Evolutionary conservation across 2,888 invertebrate species (phyloP), one percentile per base, ranked within the genome.

Genomic region (Trachelus stipa): DNA sequence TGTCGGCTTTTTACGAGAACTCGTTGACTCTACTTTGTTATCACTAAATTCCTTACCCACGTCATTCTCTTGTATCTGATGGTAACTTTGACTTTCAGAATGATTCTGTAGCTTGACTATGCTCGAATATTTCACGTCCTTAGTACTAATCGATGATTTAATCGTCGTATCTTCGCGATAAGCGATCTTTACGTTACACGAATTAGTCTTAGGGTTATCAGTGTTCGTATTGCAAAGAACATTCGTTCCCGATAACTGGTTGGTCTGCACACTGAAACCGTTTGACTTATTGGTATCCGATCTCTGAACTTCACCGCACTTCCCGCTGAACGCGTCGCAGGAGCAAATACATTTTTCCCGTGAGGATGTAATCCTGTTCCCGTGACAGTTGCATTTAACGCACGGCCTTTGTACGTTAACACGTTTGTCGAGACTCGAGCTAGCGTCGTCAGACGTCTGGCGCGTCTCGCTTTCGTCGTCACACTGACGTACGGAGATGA

Each of bases 401-500:
- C 9, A 56, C 23, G 56, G 56, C 23, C 56, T 56, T 23, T 56
- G 6, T 56, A 56, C 56, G 56, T 15, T 15, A 40, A 4, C 40
- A 40, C 40, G 40, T 40, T 40, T 40, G 0, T 15, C 40, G 40
- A 40, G 40, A 40, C 15, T 56, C 56, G 56, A 56, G 23, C 23
- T 23, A 6, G 1, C 56, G 56, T 23, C 56, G 56, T 56, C 56
- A 12, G 71, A 71, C 33, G 71, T 71, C 31, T 23, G 11, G 0
- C 31, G 15, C 71, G 30, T 23, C 12, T 12, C 71, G 71, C 12
- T 56, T 9, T 56, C 85, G 68, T 81, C 83, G 82, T 87, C 86
- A 83, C 85, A 86, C 82, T 85, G 87, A 81, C 88, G 88, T 78
- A 90, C 85, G 82, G 90, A 89, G 87, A 89, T 88, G 86, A 89